Conservation (phyloP, 2,888 invertebrate species). For the Neoscelio sp. region DNA sequence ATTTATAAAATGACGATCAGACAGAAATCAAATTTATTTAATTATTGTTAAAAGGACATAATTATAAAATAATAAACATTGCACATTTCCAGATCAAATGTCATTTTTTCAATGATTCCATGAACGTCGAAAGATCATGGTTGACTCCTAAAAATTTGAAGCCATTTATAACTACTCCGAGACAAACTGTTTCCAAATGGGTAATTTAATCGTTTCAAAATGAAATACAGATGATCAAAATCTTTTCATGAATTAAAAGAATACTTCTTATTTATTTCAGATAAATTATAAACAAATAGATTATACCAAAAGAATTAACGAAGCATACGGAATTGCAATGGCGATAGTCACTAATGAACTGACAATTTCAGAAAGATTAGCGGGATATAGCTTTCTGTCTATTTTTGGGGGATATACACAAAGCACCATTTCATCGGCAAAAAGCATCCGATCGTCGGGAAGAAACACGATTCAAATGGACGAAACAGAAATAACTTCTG, state of each 20-base stretch:
- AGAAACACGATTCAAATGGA: not conserved
- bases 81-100: constrained; percentile 47
- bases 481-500: no score
- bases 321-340: constrained; percentile 41
- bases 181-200: constrained; percentile 21
- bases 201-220: constrained; percentile 12
- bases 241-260: not conserved
- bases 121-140: constrained; percentile 40
- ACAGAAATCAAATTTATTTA: no score
- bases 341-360: constrained; percentile 35
- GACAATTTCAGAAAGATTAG: constrained; percentile 43
- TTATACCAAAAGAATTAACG: constrained; percentile 32
- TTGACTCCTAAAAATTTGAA: constrained; percentile 18
- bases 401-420: constrained; percentile 48
- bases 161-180: constrained; percentile 37
- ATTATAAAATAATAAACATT: no score
- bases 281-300: constrained; percentile 32
- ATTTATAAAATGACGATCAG: no score
- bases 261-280: constrained; percentile 36
- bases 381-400: constrained; percentile 49
- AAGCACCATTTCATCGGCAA: constrained; percentile 17
- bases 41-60: no score
- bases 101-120: constrained; percentile 36
- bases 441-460: constrained; percentile 16
- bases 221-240: not conserved